Evolutionary conservation across 1,140 invertebrate species (phyloP), one percentile per base, ranked within the genome.

Genomic region (Brachionus angularis): DNA sequence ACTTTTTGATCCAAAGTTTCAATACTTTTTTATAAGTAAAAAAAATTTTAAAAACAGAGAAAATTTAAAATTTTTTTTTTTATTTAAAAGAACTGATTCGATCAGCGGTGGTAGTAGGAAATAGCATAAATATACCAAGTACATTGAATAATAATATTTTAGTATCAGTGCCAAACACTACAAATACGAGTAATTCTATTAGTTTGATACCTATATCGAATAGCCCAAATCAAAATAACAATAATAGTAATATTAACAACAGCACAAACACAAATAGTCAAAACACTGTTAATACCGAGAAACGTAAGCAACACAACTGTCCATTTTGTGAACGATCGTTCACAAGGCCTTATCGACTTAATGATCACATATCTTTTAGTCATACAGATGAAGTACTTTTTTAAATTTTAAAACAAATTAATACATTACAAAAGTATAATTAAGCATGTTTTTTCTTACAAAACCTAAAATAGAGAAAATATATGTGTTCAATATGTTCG

Each of bases 261-360:
- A 58, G 53, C 14, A 31, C 53, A 23, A 39, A 34, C 27, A 21
- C 33, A 21, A 58, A 58, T 33, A 36, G 27, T 25, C 8, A 39
- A 14, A n/a, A n/a, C n/a, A n/a, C n/a, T n/a, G n/a, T n/a, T n/a
- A n/a, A n/a, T n/a, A 18, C 33, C 1, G 62, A 67, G 3, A 67
- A 67, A 46, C 62, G 62, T n/a, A 67, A 67, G 29, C 62, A 67
- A 33, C 62, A 67, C 47, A 67, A 67, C 47, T 67, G 62, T 47
- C 62, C 62, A 1, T 67, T 34, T 36, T 67, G 62, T 67, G 62
- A 67, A 27, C 23, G 62, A n/a, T 67, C 62, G 23, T 67, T 67
- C 23, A 67, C 62, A 3, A 67, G 62, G 47, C 62, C 62, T 8
- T 67, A 67, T 42, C 39, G 62, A n/a, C 47, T 67, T n/a, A 67